Conservation (phyloP, 2,888 invertebrate species). For the Metacarcinus magister region DNA sequence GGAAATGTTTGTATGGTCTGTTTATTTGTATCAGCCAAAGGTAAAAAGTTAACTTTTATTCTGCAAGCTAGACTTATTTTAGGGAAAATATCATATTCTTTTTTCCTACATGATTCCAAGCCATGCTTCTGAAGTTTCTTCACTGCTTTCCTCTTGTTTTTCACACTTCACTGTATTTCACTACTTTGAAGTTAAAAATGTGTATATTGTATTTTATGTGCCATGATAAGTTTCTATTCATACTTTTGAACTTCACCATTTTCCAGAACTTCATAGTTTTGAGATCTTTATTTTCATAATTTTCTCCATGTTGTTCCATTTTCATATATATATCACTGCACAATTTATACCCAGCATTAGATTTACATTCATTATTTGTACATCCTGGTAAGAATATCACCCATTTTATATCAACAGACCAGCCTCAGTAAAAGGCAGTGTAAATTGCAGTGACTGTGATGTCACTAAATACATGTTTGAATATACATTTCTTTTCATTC, state of each 20-base stretch:
- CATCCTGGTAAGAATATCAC: constrained; percentile 64
- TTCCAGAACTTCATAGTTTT: constrained; percentile 70
- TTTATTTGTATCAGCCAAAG: constrained; percentile 40
- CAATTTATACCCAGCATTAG: constrained; percentile 72
- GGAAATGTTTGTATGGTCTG: constrained; percentile 34
- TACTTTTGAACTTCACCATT: constrained; percentile 60
- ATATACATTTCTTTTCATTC: constrained; percentile 63
- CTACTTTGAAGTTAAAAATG: not conserved
- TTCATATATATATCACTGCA: constrained; percentile 73
- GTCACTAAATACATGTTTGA: constrained; percentile 81
- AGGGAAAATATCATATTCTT: not conserved
- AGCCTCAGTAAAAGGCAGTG: constrained; percentile 78
- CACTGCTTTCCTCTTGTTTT: not conserved
- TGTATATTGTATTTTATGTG: constrained; percentile 72
- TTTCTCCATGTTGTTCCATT: constrained; percentile 65
- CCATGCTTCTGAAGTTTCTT: constrained; percentile 21
- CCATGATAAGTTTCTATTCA: constrained; percentile 69
- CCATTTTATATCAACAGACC: constrained; percentile 75
- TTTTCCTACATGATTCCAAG: constrained; percentile 29
- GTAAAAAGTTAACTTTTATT: not conserved
- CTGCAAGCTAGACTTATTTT: not conserved
- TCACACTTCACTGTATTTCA: constrained; percentile 28
- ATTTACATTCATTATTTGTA: constrained; percentile 72
- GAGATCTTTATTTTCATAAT: constrained; percentile 66
- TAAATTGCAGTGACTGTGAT: constrained; percentile 77